Conservation (phyloP, 2,888 invertebrate genomes). For the Eulithis testata region DNA sequence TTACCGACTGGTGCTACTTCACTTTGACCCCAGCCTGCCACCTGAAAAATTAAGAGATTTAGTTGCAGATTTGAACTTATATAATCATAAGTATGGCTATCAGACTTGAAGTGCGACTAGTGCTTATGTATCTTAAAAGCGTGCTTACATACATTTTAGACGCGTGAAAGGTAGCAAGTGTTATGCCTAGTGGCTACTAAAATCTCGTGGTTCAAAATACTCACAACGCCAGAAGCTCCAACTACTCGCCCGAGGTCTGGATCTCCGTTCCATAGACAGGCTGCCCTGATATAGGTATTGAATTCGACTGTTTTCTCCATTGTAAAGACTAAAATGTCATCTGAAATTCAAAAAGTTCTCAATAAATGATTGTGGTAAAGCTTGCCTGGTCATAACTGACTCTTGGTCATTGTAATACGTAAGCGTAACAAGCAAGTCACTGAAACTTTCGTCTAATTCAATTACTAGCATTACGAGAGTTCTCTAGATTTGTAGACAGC, state of each 20-base stretch:
- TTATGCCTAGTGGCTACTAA: not conserved
- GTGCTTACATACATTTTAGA: too few species aligned
- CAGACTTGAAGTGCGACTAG: too few species aligned
- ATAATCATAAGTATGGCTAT: too few species aligned
- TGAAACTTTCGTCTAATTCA: not conserved
- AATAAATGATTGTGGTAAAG: too few species aligned
- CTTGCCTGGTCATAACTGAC: too few species aligned
- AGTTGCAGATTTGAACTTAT: too few species aligned
- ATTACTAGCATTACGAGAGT: not conserved
- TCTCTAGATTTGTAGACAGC: too few species aligned
- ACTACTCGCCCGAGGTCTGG: conserved; percentile 62
- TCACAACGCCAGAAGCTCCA: conserved; percentile 73
- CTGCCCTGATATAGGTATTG: conserved; percentile 80
- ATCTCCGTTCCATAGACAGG: conserved; percentile 84
- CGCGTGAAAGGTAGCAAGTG: not conserved
- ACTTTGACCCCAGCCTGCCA: conserved; percentile 86
- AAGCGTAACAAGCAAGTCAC: not conserved
- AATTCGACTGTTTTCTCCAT: conserved; percentile 76
- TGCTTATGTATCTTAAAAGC: too few species aligned
- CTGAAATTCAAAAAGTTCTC: conserved; percentile 51
- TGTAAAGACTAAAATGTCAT: conserved; percentile 84
- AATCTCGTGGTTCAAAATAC: conserved; percentile 39
- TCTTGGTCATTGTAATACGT: too few species aligned
- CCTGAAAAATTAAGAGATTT: conserved; percentile 48
- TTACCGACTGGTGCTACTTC: conserved; percentile 71